phyloP scores from a whole-genome alignment of 2,113 vertebrate species.

The Oxyura jamaicensis region DNA sequence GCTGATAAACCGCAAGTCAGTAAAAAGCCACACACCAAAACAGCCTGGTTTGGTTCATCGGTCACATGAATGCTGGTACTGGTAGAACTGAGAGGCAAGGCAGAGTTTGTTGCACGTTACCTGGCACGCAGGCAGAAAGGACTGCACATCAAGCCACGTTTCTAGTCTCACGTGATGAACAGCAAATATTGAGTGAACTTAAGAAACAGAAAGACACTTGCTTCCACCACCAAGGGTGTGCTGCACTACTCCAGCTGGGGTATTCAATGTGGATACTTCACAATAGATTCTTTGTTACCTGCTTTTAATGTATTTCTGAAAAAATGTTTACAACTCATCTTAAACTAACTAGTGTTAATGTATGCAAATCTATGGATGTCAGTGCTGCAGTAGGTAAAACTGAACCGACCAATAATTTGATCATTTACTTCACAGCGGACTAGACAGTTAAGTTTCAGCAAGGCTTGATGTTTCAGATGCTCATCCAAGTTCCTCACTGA shows the following conservation, averaged over 20 bases:
- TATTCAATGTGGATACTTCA: background rate
- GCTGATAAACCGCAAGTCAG: background rate
- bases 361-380: background rate
- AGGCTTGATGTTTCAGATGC: background rate
- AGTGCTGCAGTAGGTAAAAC: background rate
- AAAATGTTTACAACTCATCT: background rate
- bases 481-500: background rate
- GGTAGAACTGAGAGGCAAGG: background rate
- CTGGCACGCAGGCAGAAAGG: fast-evolving
- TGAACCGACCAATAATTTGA: background rate
- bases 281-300: background rate
- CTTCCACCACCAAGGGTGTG: background rate
- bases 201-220: background rate
- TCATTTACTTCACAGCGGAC: background rate
- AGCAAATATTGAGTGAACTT: background rate
- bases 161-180: background rate
- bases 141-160: fast-evolving
- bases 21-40: background rate
- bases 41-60: background rate
- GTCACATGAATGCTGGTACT: background rate
- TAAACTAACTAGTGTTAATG: background rate
- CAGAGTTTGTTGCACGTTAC: background rate
- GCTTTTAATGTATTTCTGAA: background rate
- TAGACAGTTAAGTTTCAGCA: background rate
- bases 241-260: background rate